Evolutionary conservation across 1,140 invertebrate species (phyloP).

Genomic region (Leucophenga varia): DNA sequence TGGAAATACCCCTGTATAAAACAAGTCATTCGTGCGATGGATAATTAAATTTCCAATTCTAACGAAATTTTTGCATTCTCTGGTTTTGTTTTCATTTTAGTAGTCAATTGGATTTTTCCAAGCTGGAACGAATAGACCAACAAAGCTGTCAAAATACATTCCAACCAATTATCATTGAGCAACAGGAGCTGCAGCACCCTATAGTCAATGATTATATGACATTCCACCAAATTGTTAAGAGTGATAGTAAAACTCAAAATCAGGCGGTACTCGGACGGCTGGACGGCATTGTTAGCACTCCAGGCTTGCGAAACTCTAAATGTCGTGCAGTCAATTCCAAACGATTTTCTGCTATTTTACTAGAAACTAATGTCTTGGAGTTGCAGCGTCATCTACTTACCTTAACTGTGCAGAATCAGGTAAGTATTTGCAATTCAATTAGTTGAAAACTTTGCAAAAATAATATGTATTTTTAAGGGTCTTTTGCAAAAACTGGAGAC

Average conservation of each 20-base stretch:
- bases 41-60: too few relatives aligned
- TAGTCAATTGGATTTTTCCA: constrained; percentile 51
- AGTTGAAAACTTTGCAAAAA: constrained; percentile 1
- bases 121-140: too few relatives aligned
- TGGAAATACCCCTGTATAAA: too few relatives aligned
- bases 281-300: constrained; percentile 60
- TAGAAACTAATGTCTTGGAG: constrained; percentile 77
- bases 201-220: constrained; percentile 28
- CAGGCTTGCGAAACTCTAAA: constrained; percentile 58
- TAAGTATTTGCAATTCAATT: constrained; percentile 40
- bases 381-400: constrained; percentile 80
- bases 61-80: too few relatives aligned
- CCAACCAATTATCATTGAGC: constrained; percentile 47
- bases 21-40: too few relatives aligned
- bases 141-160: constrained; percentile 29
- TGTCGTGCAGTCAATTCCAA: constrained; percentile 64
- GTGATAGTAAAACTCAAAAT: constrained; percentile 37
- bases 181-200: constrained; percentile 18
- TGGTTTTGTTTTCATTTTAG: too few relatives aligned
- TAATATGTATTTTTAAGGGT: constrained; percentile 60
- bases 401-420: constrained; percentile 82
- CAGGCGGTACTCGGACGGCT: constrained; percentile 56
- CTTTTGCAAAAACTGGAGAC: constrained; percentile 68
- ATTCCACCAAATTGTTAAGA: constrained; percentile 56
- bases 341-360: constrained; percentile 79